Conservation (phyloP, 2,888 invertebrate species). For the Drosophila rubida region DNA sequence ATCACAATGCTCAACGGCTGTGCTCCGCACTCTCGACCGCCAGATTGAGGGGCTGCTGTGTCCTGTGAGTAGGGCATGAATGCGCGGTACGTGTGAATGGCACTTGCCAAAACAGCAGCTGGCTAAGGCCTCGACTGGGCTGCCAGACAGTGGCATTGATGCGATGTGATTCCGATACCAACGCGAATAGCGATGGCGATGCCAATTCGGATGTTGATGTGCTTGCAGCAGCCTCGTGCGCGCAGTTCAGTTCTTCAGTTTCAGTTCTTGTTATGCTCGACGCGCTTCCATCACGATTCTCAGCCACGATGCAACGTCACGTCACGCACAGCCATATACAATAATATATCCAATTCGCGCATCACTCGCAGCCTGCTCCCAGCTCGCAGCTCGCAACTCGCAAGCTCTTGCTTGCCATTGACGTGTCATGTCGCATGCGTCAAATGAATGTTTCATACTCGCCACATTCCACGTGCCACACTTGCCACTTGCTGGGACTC, state of each 20-base stretch:
- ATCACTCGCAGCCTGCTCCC: conserved; percentile 28
- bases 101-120: conserved; percentile 27
- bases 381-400: not conserved
- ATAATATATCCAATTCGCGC: conserved; percentile 70
- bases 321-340: conserved; percentile 83
- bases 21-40: not conserved
- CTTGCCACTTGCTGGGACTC: conserved; percentile 43
- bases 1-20: not conserved
- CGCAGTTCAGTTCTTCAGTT: conserved; percentile 21
- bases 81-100: conserved; percentile 77
- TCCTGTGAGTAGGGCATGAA: conserved; percentile 49
- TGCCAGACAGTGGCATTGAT: conserved; percentile 38
- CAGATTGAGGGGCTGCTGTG: not conserved
- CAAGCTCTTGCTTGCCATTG: conserved; percentile 12
- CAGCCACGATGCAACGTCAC: conserved; percentile 73
- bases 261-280: conserved; percentile 68
- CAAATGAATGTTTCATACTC: conserved; percentile 78
- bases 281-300: conserved; percentile 76
- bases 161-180: conserved; percentile 36
- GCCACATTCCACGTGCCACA: conserved; percentile 32
- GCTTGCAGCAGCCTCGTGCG: conserved; percentile 38
- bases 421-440: conserved; percentile 72
- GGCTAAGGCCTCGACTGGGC: conserved; percentile 14
- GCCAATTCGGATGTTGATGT: conserved; percentile 7
- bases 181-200: not conserved